These are phyloP conservation scores for Pygathrix nemaeus DNA, from an alignment of 2,113 vertebrate species.

Conservation along the genomic window DNA sequence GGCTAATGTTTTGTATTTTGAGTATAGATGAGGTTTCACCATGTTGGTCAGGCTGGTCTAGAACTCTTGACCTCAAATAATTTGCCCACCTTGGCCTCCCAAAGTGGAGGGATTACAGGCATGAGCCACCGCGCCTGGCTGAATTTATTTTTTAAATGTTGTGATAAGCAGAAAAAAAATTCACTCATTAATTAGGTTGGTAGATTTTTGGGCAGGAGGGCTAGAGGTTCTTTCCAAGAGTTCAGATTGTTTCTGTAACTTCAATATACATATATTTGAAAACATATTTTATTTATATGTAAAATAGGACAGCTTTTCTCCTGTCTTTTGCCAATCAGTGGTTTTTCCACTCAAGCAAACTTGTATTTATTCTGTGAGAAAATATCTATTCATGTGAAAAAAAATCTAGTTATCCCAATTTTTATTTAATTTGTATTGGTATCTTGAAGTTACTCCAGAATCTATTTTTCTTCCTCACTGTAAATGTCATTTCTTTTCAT, in stretches of 20 bases:
- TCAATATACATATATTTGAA: slow-evolving; percentile 40
- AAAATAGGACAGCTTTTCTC: slow-evolving; percentile 77
- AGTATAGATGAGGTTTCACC: too few species aligned
- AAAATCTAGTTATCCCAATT: slow-evolving; percentile 81
- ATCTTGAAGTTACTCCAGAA: slow-evolving; percentile 74
- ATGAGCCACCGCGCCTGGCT: not conserved
- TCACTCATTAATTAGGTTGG: slow-evolving; percentile 54
- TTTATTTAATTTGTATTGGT: slow-evolving; percentile 82
- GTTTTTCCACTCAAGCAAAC: slow-evolving; percentile 78
- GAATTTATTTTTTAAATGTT: not conserved
- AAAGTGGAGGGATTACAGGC: too few species aligned
- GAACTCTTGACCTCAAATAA: too few species aligned
- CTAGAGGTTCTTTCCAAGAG: not conserved
- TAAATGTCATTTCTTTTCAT: slow-evolving; percentile 79
- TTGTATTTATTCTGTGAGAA: slow-evolving; percentile 82
- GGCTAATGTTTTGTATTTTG: too few species aligned
- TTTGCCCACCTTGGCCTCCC: too few species aligned
- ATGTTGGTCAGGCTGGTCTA: too few species aligned
- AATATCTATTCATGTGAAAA: slow-evolving; percentile 81
- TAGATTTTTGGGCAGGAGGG: not conserved
- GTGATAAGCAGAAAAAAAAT: not conserved
- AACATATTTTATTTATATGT: slow-evolving; percentile 81
- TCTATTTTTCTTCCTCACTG: slow-evolving; percentile 73
- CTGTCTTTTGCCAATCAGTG: slow-evolving; percentile 75
- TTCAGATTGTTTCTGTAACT: slow-evolving; percentile 63